Percentiles rank a stretch among this genome's conserved stretches.
Evolutionary conservation across 2,113 vertebrate species (phyloP).

Genomic region (Heloderma charlesbogerti): DNA sequence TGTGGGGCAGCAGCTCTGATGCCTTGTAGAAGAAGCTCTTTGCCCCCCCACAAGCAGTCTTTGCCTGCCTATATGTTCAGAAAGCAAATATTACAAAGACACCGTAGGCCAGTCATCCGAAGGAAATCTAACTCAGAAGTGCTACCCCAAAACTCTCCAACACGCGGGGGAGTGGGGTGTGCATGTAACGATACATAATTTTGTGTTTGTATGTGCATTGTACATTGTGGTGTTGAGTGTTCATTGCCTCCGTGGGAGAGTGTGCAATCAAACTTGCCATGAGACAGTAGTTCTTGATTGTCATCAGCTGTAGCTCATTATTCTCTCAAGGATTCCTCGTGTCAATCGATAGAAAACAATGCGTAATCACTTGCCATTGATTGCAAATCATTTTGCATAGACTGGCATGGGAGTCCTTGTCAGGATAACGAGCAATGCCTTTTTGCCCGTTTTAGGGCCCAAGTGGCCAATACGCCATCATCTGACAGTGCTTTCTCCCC

Average conservation of each 20-base stretch:
- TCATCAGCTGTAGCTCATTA: conserved; percentile 87
- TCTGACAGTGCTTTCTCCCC: conserved; percentile 33
- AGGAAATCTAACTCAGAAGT: neutral
- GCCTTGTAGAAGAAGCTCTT: neutral
- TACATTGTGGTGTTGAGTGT: conserved; percentile 58
- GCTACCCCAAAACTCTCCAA: neutral
- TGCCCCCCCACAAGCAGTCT: neutral
- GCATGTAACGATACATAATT: neutral
- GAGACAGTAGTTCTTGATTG: conserved; percentile 82
- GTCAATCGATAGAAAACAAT: conserved; percentile 83
- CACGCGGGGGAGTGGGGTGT: neutral
- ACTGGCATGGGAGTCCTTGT: conserved; percentile 72
- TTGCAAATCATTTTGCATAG: conserved; percentile 80
- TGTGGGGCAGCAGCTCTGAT: neutral
- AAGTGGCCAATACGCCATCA: conserved; percentile 42
- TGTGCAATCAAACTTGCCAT: conserved; percentile 73
- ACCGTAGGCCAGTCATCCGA: neutral
- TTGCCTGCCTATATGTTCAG: neutral
- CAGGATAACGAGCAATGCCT: conserved; percentile 55
- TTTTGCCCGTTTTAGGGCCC: conserved; percentile 58
- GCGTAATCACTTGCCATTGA: conserved; percentile 85
- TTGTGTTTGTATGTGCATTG: conserved; percentile 52
- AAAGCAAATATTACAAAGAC: neutral
- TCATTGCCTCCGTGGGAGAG: conserved; percentile 66
- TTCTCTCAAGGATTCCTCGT: conserved; percentile 79